Evolutionary conservation across 1,140 invertebrate genomes (phyloP), one percentile per base, ranked within the genome.

Genomic region (Anthonomus grandis): DNA sequence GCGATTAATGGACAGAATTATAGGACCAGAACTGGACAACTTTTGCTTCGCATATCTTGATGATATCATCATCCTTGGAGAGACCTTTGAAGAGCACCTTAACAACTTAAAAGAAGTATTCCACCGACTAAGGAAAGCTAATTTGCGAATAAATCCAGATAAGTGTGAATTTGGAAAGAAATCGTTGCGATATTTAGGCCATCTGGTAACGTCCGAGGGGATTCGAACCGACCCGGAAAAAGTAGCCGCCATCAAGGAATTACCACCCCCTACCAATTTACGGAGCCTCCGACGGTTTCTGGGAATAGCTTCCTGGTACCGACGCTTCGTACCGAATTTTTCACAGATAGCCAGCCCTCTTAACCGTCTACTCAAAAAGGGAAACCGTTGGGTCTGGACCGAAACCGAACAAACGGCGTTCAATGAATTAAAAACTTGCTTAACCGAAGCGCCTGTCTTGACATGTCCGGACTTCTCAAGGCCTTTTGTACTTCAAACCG

Each of bases 401-500:
- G 42, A 58, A 41, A 62, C 65, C 44, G 37, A 65, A 64, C 47
- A 45, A 23, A 8, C 13, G 12, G 17, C 38, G 19, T 41, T 41
- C 38, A 18, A 41, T 13, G 8, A 41, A 17, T 4, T 41, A 13
- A 68, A 68, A 57, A 19, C 62, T n/a, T 23, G 48, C 24, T 23
- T 70, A 25, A 64, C 38, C 13, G 46, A 44, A 18, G 55, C 62
- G 39, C 64, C 63, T 8, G 5, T 58, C 6, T 22, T 62, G 8
- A 39, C 52, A 21, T 57, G 60, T 70, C 73, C 70, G 0, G 68
- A 75, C 54, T 72, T 73, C 57, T 17, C 25, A 4, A 67, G 66
- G 65, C 41, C 27, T 54, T 74, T 73, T 41, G 65, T 64, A 13
- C 50, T 74, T 24, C 64, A 65, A 6, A 70, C 69, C 8, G 73